These are phyloP conservation scores for Centropristis striata DNA, from an alignment of 2,113 vertebrate species.

Conservation along the genomic window DNA sequence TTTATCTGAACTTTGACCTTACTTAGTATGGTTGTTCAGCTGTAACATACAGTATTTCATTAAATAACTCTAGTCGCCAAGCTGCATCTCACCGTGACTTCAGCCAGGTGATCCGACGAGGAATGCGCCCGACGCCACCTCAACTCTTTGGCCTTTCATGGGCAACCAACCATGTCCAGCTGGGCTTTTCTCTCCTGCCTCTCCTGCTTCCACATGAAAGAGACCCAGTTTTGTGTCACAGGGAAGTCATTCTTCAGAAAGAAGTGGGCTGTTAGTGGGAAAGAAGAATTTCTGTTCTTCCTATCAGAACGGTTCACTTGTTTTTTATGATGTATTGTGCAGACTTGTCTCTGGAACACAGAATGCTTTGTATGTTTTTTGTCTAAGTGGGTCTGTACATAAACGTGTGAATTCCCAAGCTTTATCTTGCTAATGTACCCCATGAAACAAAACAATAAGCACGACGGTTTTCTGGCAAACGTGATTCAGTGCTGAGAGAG, in stretches of 20 bases:
- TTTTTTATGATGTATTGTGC: slow-evolving; percentile 26
- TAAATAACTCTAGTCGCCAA: background rate
- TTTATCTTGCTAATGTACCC: background rate
- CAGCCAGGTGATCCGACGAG: slow-evolving; percentile 43
- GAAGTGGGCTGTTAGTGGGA: slow-evolving; percentile 30
- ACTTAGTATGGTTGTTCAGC: no score
- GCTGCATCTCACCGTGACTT: slow-evolving; percentile 11
- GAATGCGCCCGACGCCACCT: slow-evolving; percentile 49
- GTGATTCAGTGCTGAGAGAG: slow-evolving; percentile 5
- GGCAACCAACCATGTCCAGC: slow-evolving; percentile 63
- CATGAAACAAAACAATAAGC: background rate
- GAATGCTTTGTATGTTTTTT: slow-evolving; percentile 29
- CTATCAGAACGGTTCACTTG: slow-evolving; percentile 21
- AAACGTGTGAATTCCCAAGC: background rate
- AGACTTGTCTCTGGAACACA: slow-evolving; percentile 37
- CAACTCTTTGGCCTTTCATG: slow-evolving; percentile 59
- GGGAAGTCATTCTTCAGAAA: slow-evolving; percentile 22
- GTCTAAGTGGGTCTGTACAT: slow-evolving; percentile 6
- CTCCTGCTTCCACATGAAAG: slow-evolving; percentile 49
- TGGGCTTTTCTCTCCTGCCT: slow-evolving; percentile 41
- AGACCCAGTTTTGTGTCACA: slow-evolving; percentile 26
- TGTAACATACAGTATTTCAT: no score
- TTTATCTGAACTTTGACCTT: no score
- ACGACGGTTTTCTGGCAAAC: slow-evolving; percentile 8
- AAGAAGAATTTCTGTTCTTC: slow-evolving; percentile 22